Base-by-base conservation (phyloP, 2,888 invertebrate genomes). In the Crepidodera aurea region DNA sequence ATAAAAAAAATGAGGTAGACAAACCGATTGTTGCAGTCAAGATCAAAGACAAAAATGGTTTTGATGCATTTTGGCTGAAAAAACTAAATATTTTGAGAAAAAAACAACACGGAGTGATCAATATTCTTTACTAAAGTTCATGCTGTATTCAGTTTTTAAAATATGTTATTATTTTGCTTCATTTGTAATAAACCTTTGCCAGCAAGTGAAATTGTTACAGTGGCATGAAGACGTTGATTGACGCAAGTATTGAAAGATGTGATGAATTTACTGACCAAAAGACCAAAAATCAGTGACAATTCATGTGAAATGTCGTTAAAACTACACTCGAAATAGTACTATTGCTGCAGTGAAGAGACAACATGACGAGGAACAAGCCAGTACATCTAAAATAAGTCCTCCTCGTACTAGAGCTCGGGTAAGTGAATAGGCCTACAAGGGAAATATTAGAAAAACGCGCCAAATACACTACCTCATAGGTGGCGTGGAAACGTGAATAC, bases 311-410 rank as follows among this genome's bases (percentile, higher is more conserved):
- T 74, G 72, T 48, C 69, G 73, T 61, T 73, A 71, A 75, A 68
- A 48, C 57, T 75, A 72, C 25, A 46, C 46, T 25, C 27, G 46
- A 25, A 46, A 46, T 25, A 46, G 18, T 46, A 25, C 67, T 72
- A 74, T 73, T 69, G 69, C 73, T 68, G 68, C 68, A 67, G 67
- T 66, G 60, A 75, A 74, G 70, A 75, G 70, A 73, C 66, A 72
- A 71, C 71, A 60, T 54, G 71, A 75, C 65, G 66, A 71, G 65
- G 63, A 74, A 72, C 65, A 72, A 70, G 73, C 71, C 60, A 71
- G 67, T 69, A 74, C 72, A 67, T 73, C 73, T 18, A 68, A 60
- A 67, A 62, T 18, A 67, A 73, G 69, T 72, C 72, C 72, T 65
- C 71, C 71, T 72, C 71, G 68, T 62, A 64, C 51, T 50, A 74